A percentile compares a stretch with the other conserved stretches of the same genome.
phyloP scores from a whole-genome alignment of 2,113 vertebrate species.

The Percina caprodes region DNA sequence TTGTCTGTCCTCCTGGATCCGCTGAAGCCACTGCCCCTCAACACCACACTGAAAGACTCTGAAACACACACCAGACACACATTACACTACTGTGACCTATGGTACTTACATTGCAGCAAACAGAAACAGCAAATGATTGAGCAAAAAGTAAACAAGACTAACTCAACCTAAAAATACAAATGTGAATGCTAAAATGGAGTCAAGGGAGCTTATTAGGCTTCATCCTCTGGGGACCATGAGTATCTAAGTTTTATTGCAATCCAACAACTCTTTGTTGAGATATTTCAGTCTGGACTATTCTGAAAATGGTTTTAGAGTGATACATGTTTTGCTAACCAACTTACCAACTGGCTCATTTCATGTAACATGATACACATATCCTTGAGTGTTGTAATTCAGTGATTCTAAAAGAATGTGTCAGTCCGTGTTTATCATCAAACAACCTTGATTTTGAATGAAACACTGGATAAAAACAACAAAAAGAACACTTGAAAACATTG shows the following conservation, averaged over 20 bases:
- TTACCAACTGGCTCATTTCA: not conserved
- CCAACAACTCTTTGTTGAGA: not conserved
- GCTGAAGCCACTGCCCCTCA: slow-evolving; percentile 89
- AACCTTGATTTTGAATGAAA: not conserved
- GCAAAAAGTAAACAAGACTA: not conserved
- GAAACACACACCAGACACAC: slow-evolving; percentile 58
- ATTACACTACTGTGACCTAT: not conserved
- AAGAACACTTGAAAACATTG: not conserved
- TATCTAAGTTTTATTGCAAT: not conserved
- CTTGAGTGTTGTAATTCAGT: not conserved
- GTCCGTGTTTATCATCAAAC: slow-evolving; percentile 1
- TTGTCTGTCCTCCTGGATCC: slow-evolving; percentile 79
- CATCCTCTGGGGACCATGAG: not conserved
- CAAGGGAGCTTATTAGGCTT: not conserved
- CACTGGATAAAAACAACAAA: not conserved
- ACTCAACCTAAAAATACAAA: no score
- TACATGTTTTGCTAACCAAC: no score
- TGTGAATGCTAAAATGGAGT: not conserved
- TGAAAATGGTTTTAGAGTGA: no score
- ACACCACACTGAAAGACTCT: slow-evolving; percentile 93
- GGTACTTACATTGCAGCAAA: not conserved
- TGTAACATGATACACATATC: not conserved
- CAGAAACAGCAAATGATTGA: not conserved
- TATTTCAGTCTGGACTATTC: not conserved
- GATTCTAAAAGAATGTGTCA: not conserved